Percentiles rank a stretch among this genome's conserved stretches.
Conservation (phyloP, 92 coral and sea anemone genomes). For the Muricea muricata region DNA sequence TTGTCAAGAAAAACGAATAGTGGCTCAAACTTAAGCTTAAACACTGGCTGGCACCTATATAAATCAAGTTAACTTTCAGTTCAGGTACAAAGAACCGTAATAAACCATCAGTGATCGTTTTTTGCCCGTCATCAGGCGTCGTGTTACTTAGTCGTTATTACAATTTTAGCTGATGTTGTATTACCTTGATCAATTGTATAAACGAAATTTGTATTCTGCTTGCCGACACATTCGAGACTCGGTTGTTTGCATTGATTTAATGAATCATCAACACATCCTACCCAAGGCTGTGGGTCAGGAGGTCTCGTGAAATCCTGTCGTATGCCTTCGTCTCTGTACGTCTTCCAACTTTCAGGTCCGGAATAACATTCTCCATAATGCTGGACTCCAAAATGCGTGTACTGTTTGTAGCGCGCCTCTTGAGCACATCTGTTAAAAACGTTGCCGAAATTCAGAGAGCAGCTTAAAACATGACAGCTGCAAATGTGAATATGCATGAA, state of each 20-base stretch:
- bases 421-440: constrained; percentile 75
- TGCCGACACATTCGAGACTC: constrained; percentile 82
- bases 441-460: neutral
- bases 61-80: no score
- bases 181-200: constrained; percentile 86
- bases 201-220: constrained; percentile 91
- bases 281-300: constrained; percentile 96
- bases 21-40: no score
- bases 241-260: constrained; percentile 75
- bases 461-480: neutral
- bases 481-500: no score
- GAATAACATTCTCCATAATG: constrained; percentile 94
- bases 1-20: no score
- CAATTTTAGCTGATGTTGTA: neutral
- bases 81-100: no score
- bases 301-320: constrained; percentile 82
- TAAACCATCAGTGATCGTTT: no score
- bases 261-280: constrained; percentile 79
- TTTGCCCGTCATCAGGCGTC: no score
- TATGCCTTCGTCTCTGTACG: constrained; percentile 84
- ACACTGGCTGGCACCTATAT: no score
- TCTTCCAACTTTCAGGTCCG: constrained; percentile 85
- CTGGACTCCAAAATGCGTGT: constrained; percentile 95
- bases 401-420: constrained; percentile 78
- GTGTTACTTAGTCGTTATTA: neutral